Evolutionary conservation across 2,113 vertebrate species (phyloP).

Genomic region (Murina feae): DNA sequence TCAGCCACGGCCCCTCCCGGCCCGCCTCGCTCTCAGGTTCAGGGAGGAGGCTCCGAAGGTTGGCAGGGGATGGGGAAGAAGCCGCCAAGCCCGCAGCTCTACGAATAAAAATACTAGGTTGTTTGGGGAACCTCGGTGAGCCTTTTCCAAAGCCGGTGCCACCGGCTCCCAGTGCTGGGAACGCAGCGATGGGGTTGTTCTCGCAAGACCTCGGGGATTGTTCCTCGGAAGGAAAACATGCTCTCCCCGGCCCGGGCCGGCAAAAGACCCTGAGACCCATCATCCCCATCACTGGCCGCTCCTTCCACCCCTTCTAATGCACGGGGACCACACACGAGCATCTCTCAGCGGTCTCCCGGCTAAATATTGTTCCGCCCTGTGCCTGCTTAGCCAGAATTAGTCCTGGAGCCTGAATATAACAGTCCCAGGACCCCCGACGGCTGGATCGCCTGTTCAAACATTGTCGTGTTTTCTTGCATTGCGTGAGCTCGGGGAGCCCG

Average conservation of each 20-base stretch:
- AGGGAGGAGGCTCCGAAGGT: neutral
- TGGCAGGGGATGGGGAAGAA: neutral
- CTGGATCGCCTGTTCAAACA: neutral
- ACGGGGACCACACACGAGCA: neutral
- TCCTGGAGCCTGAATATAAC: neutral
- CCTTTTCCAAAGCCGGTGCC: neutral
- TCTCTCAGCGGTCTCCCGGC: neutral
- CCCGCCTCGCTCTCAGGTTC: neutral
- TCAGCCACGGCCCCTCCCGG: fast-evolving
- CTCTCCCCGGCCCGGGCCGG: neutral
- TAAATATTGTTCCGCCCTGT: neutral
- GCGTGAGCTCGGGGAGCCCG: neutral
- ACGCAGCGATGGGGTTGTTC: neutral
- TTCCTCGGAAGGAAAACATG: neutral
- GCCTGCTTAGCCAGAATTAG: conserved; percentile 3
- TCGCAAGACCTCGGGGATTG: neutral
- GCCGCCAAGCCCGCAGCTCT: neutral
- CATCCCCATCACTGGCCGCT: neutral
- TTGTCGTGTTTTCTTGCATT: neutral
- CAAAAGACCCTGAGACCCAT: neutral
- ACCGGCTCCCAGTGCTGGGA: neutral
- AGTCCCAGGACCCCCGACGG: neutral
- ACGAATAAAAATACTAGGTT: neutral
- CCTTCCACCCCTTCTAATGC: neutral
- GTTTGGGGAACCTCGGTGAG: neutral